Percentiles rank a stretch among this genome's conserved stretches.
These are phyloP conservation scores for Channa striata DNA, from an alignment of 2,797 vertebrate genomes.

Conservation along the genomic window DNA sequence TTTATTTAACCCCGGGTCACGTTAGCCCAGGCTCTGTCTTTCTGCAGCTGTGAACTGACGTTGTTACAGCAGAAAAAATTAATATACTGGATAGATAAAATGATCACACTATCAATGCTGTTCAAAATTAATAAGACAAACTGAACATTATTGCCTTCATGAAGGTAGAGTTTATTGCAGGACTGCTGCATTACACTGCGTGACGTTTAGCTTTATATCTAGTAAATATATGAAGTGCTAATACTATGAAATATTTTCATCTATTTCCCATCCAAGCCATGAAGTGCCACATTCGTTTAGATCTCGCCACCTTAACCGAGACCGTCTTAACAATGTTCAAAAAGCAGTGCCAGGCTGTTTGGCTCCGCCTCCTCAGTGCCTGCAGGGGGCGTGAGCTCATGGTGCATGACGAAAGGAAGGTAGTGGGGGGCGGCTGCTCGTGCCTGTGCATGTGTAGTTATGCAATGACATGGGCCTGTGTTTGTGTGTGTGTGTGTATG, in stretches of 20 bases:
- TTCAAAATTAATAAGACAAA: no score
- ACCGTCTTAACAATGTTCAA: conserved; percentile 69
- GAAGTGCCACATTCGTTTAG: background rate
- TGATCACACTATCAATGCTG: no score
- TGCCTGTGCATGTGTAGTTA: conserved; percentile 82
- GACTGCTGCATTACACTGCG: background rate
- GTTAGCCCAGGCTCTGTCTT: no score
- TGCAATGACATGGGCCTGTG: conserved; percentile 75
- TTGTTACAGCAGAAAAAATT: no score
- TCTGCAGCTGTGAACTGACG: no score
- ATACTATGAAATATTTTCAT: background rate
- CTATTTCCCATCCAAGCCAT: background rate
- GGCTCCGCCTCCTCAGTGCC: conserved; percentile 71
- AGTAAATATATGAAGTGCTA: background rate
- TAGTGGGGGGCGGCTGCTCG: conserved; percentile 58
- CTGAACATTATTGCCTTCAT: background rate
- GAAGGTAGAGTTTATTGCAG: background rate
- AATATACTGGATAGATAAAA: no score
- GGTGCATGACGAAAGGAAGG: conserved; percentile 72
- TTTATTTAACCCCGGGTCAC: no score
- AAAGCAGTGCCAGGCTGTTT: conserved; percentile 6
- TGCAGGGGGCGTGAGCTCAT: conserved; percentile 80
- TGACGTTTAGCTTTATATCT: no score
- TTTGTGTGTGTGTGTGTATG: conserved; percentile 36
- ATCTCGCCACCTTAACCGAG: conserved; percentile 62